phyloP scores from a whole-genome alignment of 2,797 vertebrate species.

The Trematomus bernacchii region DNA sequence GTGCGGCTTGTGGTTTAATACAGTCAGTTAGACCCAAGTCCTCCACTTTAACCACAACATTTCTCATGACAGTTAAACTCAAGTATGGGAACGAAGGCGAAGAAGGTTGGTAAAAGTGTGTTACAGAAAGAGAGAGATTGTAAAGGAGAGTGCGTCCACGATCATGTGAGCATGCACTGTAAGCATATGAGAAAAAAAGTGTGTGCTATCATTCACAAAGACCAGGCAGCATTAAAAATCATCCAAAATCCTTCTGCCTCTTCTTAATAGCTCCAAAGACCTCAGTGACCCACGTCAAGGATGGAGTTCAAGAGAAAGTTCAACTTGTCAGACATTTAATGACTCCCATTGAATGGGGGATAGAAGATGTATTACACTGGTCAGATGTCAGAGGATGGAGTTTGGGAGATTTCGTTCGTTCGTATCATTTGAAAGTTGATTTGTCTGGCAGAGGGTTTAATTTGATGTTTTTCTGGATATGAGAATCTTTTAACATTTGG shows the following conservation, averaged over 20 bases:
- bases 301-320: slow-evolving; percentile 44
- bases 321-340: slow-evolving; percentile 28
- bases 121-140: slow-evolving; percentile 12
- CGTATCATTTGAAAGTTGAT: slow-evolving; percentile 23
- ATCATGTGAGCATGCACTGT: neutral
- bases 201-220: slow-evolving; percentile 38
- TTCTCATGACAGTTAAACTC: slow-evolving; percentile 51
- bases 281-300: slow-evolving; percentile 36
- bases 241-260: slow-evolving; percentile 25
- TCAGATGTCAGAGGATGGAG: slow-evolving; percentile 9
- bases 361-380: slow-evolving; percentile 16
- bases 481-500: neutral
- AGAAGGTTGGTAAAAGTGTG: slow-evolving; percentile 30
- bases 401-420: slow-evolving; percentile 2
- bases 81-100: slow-evolving; percentile 43
- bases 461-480: neutral
- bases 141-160: slow-evolving; percentile 20
- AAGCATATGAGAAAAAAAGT: slow-evolving; percentile 16
- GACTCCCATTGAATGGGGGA: slow-evolving; percentile 14
- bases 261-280: slow-evolving; percentile 41
- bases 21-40: slow-evolving; percentile 48
- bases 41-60: slow-evolving; percentile 54
- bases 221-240: slow-evolving; percentile 31
- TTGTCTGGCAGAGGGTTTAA: neutral
- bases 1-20: slow-evolving; percentile 63